A percentile compares a stretch with the other conserved stretches of the same genome.
Conservation (phyloP, 2,888 invertebrate species). For the Sinohyriopsis cumingii region DNA sequence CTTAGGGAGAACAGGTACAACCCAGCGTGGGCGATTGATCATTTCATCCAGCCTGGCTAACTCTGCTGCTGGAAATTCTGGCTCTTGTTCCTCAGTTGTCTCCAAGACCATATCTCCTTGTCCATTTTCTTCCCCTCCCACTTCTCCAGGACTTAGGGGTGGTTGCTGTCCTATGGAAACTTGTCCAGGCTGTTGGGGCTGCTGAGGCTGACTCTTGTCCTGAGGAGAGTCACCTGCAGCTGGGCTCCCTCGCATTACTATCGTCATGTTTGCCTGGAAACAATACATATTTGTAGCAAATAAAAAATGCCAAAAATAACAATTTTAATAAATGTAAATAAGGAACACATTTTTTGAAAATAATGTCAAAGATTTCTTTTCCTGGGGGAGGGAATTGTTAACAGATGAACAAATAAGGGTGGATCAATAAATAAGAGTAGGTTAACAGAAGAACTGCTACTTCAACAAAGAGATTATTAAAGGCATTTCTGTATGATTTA, state of each 20-base stretch:
- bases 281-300: too few relatives aligned
- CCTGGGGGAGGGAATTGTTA: too few relatives aligned
- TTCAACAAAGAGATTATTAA: too few relatives aligned
- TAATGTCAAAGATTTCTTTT: too few relatives aligned
- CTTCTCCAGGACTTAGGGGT: slow-evolving; percentile 10
- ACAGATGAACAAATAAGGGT: too few relatives aligned
- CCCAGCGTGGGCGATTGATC: slow-evolving; percentile 96
- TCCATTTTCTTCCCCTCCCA: slow-evolving; percentile 47
- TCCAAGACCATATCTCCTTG: slow-evolving; percentile 49
- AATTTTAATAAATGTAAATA: too few relatives aligned
- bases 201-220: slow-evolving; percentile 46
- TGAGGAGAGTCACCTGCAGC: slow-evolving; percentile 67
- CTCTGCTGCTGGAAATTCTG: slow-evolving; percentile 88
- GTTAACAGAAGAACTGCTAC: too few relatives aligned
- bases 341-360: too few relatives aligned
- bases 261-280: slow-evolving; percentile 59
- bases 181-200: slow-evolving; percentile 23
- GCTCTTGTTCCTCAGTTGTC: slow-evolving; percentile 61
- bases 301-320: too few relatives aligned
- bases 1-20: slow-evolving; percentile 96
- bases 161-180: slow-evolving; percentile 12
- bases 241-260: slow-evolving; percentile 69
- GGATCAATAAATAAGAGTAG: too few relatives aligned
- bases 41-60: slow-evolving; percentile 93
- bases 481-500: too few relatives aligned